Evolutionary conservation across 2,113 vertebrate species (phyloP), one percentile per base, ranked within the genome.

Genomic region (Butorides virescens): DNA sequence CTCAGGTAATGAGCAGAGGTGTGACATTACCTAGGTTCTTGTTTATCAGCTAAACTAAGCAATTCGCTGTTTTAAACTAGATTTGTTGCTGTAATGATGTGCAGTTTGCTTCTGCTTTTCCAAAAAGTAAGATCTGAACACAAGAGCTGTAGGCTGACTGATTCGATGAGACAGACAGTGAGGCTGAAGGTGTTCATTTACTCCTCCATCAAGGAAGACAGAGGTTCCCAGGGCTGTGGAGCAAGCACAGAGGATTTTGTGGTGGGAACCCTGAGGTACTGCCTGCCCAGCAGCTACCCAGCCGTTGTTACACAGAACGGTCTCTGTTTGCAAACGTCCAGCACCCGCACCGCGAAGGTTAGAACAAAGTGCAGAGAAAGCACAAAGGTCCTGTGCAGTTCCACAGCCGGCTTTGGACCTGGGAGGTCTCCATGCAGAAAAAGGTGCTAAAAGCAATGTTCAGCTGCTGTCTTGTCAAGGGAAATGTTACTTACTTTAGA

Each of bases 171-270:
- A 12, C 16, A 6, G 42, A 30, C 7, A 8, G n/a, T 12, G 32
- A 44, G 32, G 50, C 56, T 1, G 0, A 44, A 59, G 61, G 39
- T 58, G 50, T 49, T 63, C 22, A 1, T 26, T 49, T 37, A 66
- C 34, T 9, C 7, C n/a, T 59, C 23, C 2, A 2, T 14, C 13
- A 11, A 23, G 37, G 67, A 37, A 25, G 32, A 32, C 0, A 0
- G 25, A 32, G 68, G 21, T 61, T 46, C 71, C 44, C 27, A 19
- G 58, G 52, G 61, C 66, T 79, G 70, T 0, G 0, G 47, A 68
- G 66, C 61, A 53, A 15, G 26, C 32, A 7, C 30, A 8, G 30
- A 50, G 52, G 7, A 19, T 49, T 46, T 32, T 8, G 2, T 9
- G 55, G 23, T 74, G 53, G 77, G 39, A 83, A 26, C 36, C n/a